Percentiles rank a stretch among this genome's conserved stretches.
Evolutionary conservation across 2,888 invertebrate genomes (phyloP).

Genomic region (Nasonovia ribisnigri): DNA sequence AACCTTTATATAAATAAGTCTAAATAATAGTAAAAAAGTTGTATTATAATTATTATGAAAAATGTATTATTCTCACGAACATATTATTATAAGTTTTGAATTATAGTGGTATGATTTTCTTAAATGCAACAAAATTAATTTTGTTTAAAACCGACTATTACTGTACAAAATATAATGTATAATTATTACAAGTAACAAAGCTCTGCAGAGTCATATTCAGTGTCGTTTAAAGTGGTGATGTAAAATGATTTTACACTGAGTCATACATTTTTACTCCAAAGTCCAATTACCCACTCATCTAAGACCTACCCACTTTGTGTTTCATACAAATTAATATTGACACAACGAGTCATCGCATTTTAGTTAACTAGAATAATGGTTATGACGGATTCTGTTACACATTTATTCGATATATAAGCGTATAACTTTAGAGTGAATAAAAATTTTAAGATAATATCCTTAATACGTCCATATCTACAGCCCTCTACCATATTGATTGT

Average conservation of each 20-base stretch:
- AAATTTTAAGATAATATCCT: neutral
- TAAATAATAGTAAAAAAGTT: neutral
- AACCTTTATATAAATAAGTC: neutral
- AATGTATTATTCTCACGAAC: neutral
- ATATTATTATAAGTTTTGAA: neutral
- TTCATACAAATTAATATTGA: neutral
- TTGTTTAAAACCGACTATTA: neutral
- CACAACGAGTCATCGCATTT: neutral
- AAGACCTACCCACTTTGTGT: neutral
- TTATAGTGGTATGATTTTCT: neutral
- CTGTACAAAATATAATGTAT: neutral
- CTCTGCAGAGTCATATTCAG: neutral
- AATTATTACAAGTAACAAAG: neutral
- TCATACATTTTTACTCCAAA: neutral
- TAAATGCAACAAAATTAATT: neutral
- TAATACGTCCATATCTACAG: neutral
- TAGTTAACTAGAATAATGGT: neutral
- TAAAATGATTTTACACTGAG: neutral
- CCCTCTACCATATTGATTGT: neutral
- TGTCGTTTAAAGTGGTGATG: neutral
- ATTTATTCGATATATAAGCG: neutral
- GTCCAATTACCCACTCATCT: neutral
- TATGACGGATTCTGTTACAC: neutral
- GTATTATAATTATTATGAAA: neutral
- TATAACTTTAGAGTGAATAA: neutral